Base-by-base conservation (phyloP, 2,113 vertebrate species). In the Podarcis muralis region DNA sequence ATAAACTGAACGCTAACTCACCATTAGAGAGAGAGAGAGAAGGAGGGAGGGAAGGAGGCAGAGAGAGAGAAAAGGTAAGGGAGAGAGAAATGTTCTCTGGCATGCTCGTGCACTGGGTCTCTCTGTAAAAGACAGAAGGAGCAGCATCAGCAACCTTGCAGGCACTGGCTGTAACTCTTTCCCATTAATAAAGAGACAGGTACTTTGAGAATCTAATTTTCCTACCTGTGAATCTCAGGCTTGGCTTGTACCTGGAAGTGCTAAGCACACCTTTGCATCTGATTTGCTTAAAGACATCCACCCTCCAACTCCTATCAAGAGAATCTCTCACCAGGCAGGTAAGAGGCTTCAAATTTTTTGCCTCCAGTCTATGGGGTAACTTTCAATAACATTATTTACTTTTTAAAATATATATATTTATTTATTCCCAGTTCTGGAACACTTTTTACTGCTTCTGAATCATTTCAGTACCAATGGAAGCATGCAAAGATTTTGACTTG, bases 261-360 rank as follows among this genome's bases (percentile, higher is more conserved):
- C 92, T 95, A 92, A 91, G 89, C 87, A 91, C 88, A 95, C 92
- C 92, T 94, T 91, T 93, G 87, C 93, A 92, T 93, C 93, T 95
- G 88, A 94, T 94, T 94, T 93, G 85, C 86, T 62, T 87, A 95
- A 91, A 94, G 95, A 90, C 95, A 83, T 95, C 94, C 87, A 87
- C 84, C 94, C 93, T 92, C 91, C 92, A 94, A 92, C 75, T 93
- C 91, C 91, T 95, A 78, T 92, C 96, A 94, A 94, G 92, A 92
- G 90, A 92, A 91, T 92, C 89, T 94, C 94, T 93, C 92, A 95
- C 89, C 93, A 95, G 86, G 75, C 95, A 97, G 97, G 97, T 98
- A 98, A 97, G 97, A 96, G 95, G 95, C 96, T 95, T 95, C 91
- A 95, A 86, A 84, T 0, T 95, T 89, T 91, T 89, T 94, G 90